A percentile compares a stretch with the other conserved stretches of the same genome.
phyloP scores from a whole-genome alignment of 2,113 vertebrate species.

The Motacilla tschutschensis region DNA sequence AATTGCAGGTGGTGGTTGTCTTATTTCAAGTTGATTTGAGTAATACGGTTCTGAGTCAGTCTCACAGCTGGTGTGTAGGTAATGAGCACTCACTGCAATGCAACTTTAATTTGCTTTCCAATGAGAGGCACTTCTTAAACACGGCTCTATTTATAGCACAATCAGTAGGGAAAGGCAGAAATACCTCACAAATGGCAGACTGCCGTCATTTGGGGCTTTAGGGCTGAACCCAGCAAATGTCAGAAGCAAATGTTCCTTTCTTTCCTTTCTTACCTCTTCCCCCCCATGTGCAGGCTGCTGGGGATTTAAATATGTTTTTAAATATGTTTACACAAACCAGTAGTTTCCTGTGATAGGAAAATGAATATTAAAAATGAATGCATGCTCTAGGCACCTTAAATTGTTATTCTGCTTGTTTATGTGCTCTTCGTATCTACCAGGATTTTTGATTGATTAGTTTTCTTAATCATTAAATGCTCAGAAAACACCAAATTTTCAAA shows the following conservation, averaged over 20 bases:
- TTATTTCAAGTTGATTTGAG: neutral
- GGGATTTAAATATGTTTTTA: neutral
- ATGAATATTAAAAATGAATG: neutral
- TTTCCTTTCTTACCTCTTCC: neutral
- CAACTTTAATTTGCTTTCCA: neutral
- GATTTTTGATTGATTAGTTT: neutral
- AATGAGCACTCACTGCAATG: neutral
- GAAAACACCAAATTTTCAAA: neutral
- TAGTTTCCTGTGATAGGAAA: neutral
- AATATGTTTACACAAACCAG: neutral
- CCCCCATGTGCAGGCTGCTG: neutral
- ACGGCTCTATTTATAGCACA: neutral
- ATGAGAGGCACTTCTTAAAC: neutral
- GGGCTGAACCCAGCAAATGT: neutral
- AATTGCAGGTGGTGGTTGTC: neutral
- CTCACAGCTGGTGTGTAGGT: neutral
- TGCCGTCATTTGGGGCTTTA: neutral
- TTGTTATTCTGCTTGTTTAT: neutral
- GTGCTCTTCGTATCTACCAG: neutral
- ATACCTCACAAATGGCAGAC: neutral
- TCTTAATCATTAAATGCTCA: neutral
- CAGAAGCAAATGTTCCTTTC: neutral
- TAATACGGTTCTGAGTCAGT: neutral
- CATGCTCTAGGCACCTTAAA: neutral
- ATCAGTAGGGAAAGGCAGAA: neutral